Percentiles rank a stretch among this genome's conserved stretches.
phyloP scores from a whole-genome alignment of 2,797 vertebrate genomes.

The Anabacerthia variegaticeps region DNA sequence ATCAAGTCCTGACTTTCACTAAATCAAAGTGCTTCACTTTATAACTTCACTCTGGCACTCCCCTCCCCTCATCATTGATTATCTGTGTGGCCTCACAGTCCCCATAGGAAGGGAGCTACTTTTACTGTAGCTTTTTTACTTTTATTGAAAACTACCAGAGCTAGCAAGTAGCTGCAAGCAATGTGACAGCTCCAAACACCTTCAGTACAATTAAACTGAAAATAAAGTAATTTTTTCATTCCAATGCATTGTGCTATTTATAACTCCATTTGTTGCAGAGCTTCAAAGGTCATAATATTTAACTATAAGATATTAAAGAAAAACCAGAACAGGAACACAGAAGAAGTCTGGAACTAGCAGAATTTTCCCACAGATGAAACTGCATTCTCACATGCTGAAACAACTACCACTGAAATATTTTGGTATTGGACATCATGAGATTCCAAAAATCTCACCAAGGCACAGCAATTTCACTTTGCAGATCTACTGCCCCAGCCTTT shows the following conservation, averaged over 20 bases:
- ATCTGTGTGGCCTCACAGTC: background rate
- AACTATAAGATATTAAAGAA: background rate
- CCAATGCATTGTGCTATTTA: background rate
- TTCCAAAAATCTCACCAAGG: background rate
- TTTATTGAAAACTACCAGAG: background rate
- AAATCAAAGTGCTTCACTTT: background rate
- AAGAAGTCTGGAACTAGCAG: background rate
- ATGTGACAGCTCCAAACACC: background rate
- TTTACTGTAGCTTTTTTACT: background rate
- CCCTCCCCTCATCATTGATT: background rate
- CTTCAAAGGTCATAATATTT: background rate
- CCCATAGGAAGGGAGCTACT: background rate
- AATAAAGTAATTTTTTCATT: background rate
- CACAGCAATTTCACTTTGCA: background rate
- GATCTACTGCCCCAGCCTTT: background rate
- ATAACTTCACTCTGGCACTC: background rate
- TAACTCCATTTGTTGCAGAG: background rate
- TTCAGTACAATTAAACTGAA: background rate
- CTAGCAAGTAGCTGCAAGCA: background rate
- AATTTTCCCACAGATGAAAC: background rate
- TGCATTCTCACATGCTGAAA: background rate
- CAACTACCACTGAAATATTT: background rate
- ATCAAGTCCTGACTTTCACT: background rate
- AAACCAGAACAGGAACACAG: background rate
- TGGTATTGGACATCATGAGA: background rate